Evolutionary conservation across 2,797 vertebrate species (phyloP).

Genomic region (Petrocephalus sullivani): DNA sequence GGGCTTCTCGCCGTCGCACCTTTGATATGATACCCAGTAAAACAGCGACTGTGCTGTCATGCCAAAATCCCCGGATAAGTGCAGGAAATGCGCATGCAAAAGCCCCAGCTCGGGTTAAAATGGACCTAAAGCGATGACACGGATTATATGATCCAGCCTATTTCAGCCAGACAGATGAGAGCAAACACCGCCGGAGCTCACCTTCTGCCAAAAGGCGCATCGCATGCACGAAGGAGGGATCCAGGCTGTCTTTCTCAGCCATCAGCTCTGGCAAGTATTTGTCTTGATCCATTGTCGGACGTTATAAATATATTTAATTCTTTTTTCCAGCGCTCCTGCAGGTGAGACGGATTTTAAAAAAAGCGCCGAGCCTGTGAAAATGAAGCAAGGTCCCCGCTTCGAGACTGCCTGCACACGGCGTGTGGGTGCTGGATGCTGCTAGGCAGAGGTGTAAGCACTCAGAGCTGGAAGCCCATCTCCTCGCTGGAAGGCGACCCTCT

Average conservation of each 20-base stretch:
- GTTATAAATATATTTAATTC: constrained; percentile 28
- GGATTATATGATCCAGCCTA: background rate
- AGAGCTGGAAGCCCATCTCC: constrained; percentile 59
- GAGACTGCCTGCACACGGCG: constrained; percentile 28
- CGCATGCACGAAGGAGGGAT: constrained; percentile 86
- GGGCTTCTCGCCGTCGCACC: background rate
- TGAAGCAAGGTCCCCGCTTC: constrained; percentile 34
- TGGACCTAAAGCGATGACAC: background rate
- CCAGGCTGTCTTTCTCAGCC: constrained; percentile 87
- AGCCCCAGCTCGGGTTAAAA: background rate
- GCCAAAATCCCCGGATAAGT: background rate
- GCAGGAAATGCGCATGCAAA: background rate
- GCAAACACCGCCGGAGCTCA: constrained; percentile 51
- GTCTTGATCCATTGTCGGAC: constrained; percentile 79
- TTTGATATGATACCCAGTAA: background rate
- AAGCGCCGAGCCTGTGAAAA: constrained; percentile 47
- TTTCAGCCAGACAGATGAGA: background rate
- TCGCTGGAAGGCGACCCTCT: constrained; percentile 46
- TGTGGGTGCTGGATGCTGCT: constrained; percentile 31
- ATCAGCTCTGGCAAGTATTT: constrained; percentile 89
- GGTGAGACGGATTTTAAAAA: constrained; percentile 49
- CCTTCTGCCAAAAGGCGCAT: constrained; percentile 87
- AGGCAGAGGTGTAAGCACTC: constrained; percentile 40
- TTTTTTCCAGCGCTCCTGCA: constrained; percentile 53
- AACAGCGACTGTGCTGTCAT: background rate